Evolutionary conservation across 1,140 invertebrate genomes (phyloP), one percentile per base, ranked within the genome.

Genomic region (Heliothis virescens): DNA sequence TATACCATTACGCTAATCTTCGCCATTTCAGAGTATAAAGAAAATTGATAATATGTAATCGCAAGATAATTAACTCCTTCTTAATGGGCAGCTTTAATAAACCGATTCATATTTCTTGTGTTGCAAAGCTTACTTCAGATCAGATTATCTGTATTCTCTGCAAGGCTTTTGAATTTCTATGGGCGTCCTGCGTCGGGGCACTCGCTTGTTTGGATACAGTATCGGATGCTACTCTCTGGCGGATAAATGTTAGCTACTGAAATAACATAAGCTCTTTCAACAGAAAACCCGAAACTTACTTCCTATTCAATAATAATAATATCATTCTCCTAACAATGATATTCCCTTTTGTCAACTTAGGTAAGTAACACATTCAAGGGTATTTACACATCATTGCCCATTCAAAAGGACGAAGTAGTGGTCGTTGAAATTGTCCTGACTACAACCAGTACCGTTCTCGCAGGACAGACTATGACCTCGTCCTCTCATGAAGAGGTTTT

Each of bases 1-100:
- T n/a, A n/a, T n/a, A 82, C 72, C 73, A n/a, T n/a, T 47, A 47
- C 11, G 12, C 79, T 75, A 82, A 72, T 82, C 77, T 59, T 78
- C 29, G 9, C 12, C 18, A 53, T n/a, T 71, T 53, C 16, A 52
- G n/a, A 69, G 16, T 26, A n/a, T 21, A 67, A 26, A 15, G n/a
- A 26, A 47, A 63, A 67, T 67, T 69, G 18, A 69, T n/a, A 69
- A 26, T 69, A 69, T 52, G 18, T 26, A 69, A 69, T 69, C 18
- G 48, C 21, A 15, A 26, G 67, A 71, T 71, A 71, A 71, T n/a
- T n/a, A 71, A 53, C 48, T 71, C 34, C 48, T n/a, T 21, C 3
- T 29, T 69, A 71, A 71, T 71, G 67, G 67, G 48, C 67, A 53
- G 21, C n/a, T 52, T 71, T 71, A 71, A 52, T 71, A 53, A 71